Conservation (phyloP, 2,888 invertebrate species). For the Amphiduros pacificus region DNA sequence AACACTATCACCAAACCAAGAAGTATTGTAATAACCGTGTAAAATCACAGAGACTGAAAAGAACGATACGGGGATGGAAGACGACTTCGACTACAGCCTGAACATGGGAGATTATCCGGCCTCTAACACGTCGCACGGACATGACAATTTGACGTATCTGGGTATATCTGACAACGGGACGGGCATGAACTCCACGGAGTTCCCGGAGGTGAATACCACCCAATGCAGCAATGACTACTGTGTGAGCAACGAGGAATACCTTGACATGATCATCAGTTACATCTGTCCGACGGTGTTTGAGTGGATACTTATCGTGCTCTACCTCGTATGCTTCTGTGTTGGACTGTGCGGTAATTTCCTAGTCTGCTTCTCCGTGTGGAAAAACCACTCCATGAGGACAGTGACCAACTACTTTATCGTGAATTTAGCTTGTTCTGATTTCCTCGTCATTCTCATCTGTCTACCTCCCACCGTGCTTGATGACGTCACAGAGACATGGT, state of each 20-base stretch:
- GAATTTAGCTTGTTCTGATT: constrained; percentile 81
- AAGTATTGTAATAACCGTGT: no score
- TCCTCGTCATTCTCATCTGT: constrained; percentile 86
- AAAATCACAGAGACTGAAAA: no score
- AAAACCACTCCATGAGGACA: constrained; percentile 86
- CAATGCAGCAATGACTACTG: constrained; percentile 32
- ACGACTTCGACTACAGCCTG: no score
- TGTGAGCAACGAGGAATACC: constrained; percentile 35
- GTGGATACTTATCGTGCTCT: constrained; percentile 71
- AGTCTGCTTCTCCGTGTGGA: constrained; percentile 85
- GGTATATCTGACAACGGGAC: no score
- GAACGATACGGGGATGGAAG: no score
- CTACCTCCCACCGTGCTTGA: constrained; percentile 84
- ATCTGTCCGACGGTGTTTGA: constrained; percentile 32
- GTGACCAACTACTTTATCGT: constrained; percentile 94
- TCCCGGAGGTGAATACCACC: neutral
- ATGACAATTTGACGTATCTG: no score
- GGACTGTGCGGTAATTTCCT: constrained; percentile 85
- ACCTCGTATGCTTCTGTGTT: constrained; percentile 77
- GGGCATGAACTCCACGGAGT: no score
- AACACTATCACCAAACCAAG: no score
- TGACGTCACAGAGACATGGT: constrained; percentile 93
- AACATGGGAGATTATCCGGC: no score
- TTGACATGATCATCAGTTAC: constrained; percentile 38
- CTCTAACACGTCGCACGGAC: no score